Conservation (phyloP, 2,888 invertebrate genomes). For the Drosophila colorata region DNA sequence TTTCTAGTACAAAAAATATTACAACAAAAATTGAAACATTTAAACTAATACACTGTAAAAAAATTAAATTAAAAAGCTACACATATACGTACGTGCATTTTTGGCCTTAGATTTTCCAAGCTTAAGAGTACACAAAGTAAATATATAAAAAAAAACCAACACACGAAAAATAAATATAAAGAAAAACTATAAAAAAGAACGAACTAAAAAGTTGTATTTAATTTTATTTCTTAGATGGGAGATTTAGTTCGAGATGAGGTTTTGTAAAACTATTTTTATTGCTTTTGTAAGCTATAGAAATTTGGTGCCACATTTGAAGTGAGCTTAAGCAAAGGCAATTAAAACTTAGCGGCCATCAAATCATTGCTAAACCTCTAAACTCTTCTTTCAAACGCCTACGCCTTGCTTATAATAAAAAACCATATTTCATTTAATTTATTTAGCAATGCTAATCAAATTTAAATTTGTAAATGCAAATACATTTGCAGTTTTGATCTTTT, state of each 20-base stretch:
- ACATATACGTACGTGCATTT: conserved; percentile 73
- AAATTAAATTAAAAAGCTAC: conserved; percentile 40
- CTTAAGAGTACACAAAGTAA: conserved; percentile 67
- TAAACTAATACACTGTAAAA: conserved; percentile 58
- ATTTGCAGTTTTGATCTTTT: conserved; percentile 59
- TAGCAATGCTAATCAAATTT: conserved; percentile 25
- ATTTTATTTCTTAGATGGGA: not conserved
- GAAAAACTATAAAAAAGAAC: conserved; percentile 58
- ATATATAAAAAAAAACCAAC: conserved; percentile 42
- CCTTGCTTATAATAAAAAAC: not conserved
- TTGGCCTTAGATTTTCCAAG: conserved; percentile 75
- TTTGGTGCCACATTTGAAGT: not conserved
- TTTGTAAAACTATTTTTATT: not conserved
- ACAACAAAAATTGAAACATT: conserved; percentile 36
- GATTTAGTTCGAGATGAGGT: too few relatives aligned
- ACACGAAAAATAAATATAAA: conserved; percentile 64
- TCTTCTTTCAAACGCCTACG: not conserved
- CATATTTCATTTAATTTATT: not conserved
- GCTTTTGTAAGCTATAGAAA: too few relatives aligned
- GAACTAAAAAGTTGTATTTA: not conserved
- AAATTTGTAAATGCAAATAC: conserved; percentile 55
- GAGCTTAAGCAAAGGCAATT: not conserved
- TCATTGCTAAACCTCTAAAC: not conserved
- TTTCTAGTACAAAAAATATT: conserved; percentile 73
- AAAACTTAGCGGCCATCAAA: not conserved